Base-by-base conservation (phyloP, 2,888 invertebrate genomes). In the Pollenia amentaria region DNA sequence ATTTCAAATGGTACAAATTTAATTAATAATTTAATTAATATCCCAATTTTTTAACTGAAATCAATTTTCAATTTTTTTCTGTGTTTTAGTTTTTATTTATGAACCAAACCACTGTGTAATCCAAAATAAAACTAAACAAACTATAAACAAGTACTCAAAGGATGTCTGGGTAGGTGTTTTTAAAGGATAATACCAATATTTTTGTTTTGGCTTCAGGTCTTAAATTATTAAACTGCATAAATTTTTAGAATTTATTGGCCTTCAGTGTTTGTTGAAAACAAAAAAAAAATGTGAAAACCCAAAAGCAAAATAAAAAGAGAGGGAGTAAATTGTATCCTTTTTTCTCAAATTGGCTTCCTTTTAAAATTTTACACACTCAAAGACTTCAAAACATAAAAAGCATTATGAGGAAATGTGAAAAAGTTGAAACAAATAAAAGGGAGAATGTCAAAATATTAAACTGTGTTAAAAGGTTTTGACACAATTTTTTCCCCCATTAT, bases 181-280 rank as follows among this genome's bases (percentile, higher is more conserved):
- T 60, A 62, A 42, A 21, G 38, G 8, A 12, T 21, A 11, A 38
- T 57, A 12, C 11, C 29, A 57, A 76, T 29, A 65, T 18, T 46
- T 77, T 4, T 38, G 9, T 67, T 38, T 16, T 18, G 12, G 48
- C 53, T 64, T 14, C 18, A 38, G 40, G n/a, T 38, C n/a, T 10
- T 10, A 62, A 62, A n/a, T 62, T 40, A 62, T 38, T 14, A 65
- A 65, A n/a, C 38, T 44, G 29, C 57, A 60, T 12, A 67, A 78
- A 78, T 62, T 60, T 9, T 46, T 48, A 69, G 14, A 65, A 72
- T 65, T 73, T 73, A 73, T 53, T 72, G 16, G 21, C 42, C 48
- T 57, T 67, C 75, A 55, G 21, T 73, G 18, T 46, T 48, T 60
- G 18, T 53, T 78, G 44, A 80, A 42, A 65, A 12, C 9, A 42